A percentile compares a stretch with the other conserved stretches of the same genome.
phyloP scores from a whole-genome alignment of 1,140 invertebrate genomes.

The Planococcus citri region DNA sequence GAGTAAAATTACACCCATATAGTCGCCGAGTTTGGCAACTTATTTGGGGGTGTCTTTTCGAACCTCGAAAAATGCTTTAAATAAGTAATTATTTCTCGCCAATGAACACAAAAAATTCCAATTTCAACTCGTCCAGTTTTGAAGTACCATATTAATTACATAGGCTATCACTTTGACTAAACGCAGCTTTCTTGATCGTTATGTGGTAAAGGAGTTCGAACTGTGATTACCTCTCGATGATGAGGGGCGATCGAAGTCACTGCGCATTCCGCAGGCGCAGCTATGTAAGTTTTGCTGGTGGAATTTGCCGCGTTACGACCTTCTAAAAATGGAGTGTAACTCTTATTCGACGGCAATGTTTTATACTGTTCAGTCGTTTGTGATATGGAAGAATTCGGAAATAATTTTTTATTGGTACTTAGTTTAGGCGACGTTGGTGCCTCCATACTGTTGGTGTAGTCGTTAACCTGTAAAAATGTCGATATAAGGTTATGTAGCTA shows the following conservation, averaged over 20 bases:
- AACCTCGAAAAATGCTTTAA: no score
- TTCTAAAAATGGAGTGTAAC: conserved; percentile 24
- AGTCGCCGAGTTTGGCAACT: no score
- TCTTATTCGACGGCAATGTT: conserved; percentile 51
- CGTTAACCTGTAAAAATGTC: not conserved
- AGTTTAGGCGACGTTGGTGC: not conserved
- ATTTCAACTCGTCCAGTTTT: no score
- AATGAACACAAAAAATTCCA: no score
- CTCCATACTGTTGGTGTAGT: not conserved
- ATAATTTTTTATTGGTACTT: not conserved
- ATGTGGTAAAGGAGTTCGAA: conserved; percentile 62
- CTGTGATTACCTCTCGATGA: conserved; percentile 61
- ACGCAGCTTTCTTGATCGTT: conserved; percentile 75
- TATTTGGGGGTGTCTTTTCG: no score
- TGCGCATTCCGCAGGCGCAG: conserved; percentile 29
- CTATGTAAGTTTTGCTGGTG: conserved; percentile 26
- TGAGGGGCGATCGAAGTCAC: conserved; percentile 32
- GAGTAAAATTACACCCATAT: no score
- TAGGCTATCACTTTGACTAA: conserved; percentile 36
- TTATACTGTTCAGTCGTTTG: conserved; percentile 45
- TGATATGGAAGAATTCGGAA: not conserved
- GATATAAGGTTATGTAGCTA: no score
- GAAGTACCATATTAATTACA: not conserved
- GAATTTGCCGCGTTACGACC: conserved; percentile 32
- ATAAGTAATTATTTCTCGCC: no score